These are phyloP conservation scores for Cerastis rubricosa DNA, from an alignment of 2,888 invertebrate species.

Conservation along the genomic window DNA sequence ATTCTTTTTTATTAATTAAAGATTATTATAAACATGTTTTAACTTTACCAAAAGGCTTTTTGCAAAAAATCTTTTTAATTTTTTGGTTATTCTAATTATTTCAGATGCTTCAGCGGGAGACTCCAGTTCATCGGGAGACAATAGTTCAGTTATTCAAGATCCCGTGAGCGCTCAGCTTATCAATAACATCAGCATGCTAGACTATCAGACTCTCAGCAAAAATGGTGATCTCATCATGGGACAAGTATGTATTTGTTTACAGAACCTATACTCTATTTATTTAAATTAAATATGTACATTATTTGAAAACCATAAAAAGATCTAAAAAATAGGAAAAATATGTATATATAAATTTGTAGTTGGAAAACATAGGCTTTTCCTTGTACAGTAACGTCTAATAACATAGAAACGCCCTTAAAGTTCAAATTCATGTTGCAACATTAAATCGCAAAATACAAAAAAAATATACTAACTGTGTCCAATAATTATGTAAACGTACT, in stretches of 20 bases:
- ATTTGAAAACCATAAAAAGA: too few relatives aligned
- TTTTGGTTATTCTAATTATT: too few relatives aligned
- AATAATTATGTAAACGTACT: too few relatives aligned
- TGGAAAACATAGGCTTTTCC: background rate
- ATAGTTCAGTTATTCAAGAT: constrained; percentile 88
- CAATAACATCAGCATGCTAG: constrained; percentile 89
- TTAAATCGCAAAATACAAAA: too few relatives aligned
- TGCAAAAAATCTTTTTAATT: too few relatives aligned
- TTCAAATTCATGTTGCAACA: too few relatives aligned
- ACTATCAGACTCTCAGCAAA: constrained; percentile 88
- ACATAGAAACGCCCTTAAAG: too few relatives aligned
- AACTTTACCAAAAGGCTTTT: background rate
- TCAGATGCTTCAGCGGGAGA: constrained; percentile 85
- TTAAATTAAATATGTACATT: too few relatives aligned
- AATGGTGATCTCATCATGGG: constrained; percentile 87
- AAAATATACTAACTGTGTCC: too few relatives aligned
- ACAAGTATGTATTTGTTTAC: constrained; percentile 76
- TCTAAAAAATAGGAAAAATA: too few relatives aligned
- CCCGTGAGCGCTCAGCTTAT: constrained; percentile 90
- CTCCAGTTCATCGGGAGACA: constrained; percentile 88
- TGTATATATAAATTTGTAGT: background rate
- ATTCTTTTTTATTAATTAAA: too few relatives aligned
- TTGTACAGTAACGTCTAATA: too few relatives aligned
- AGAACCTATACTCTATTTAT: background rate
- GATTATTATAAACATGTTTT: background rate